Conservation (phyloP, 2,797 vertebrate genomes). For the Dendrocincla tyrannina region DNA sequence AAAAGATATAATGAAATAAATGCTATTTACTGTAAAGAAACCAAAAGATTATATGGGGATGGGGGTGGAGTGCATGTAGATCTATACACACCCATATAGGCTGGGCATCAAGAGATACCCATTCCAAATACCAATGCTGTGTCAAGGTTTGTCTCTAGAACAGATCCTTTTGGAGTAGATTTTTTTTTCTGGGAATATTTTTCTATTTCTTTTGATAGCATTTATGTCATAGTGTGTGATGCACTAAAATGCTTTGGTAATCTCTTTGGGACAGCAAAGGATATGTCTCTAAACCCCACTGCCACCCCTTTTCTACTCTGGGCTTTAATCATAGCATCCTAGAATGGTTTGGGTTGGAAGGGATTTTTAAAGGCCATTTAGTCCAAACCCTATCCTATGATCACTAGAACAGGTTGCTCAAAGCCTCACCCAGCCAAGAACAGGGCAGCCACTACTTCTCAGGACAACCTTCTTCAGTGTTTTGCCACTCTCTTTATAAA, state of each 20-base stretch:
- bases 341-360: neutral
- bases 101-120: neutral
- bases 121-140: neutral
- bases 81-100: too few relatives aligned
- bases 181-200: neutral
- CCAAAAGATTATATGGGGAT: neutral
- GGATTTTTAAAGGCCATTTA: neutral
- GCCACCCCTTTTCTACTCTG: neutral
- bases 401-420: fast-evolving
- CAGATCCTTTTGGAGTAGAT: neutral
- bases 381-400: neutral
- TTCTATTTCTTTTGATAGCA: neutral
- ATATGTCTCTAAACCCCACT: neutral
- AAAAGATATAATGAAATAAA: neutral
- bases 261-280: neutral
- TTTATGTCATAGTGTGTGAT: neutral
- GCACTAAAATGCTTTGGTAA: neutral
- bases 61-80: too few relatives aligned
- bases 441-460: neutral
- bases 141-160: neutral
- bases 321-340: neutral
- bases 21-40: neutral
- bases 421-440: neutral
- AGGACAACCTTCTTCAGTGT: neutral
- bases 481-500: neutral